A percentile compares a stretch with the other conserved stretches of the same genome.
Evolutionary conservation across 2,113 vertebrate species (phyloP).

Genomic region (Vidua macroura): DNA sequence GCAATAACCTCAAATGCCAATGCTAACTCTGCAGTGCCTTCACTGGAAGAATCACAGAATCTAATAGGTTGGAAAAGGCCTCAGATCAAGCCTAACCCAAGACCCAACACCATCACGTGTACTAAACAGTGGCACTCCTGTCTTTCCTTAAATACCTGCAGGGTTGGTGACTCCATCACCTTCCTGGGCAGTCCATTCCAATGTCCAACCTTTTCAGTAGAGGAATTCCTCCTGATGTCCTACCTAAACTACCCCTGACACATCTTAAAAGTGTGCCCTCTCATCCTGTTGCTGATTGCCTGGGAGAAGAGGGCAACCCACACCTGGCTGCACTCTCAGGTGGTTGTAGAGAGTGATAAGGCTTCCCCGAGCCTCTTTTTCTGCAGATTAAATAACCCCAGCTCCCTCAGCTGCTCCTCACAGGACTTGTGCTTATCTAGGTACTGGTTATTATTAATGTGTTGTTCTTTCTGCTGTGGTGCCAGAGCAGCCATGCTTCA

Average conservation of each 20-base stretch:
- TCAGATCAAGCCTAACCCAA: background rate
- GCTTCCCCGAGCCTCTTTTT: background rate
- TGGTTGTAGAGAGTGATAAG: too few relatives aligned
- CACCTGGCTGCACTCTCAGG: background rate
- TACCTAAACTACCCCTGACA: background rate
- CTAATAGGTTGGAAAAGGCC: background rate
- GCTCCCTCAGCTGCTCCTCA: background rate
- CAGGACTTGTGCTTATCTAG: too few relatives aligned
- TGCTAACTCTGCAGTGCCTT: background rate
- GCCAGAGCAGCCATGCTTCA: background rate
- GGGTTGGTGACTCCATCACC: too few relatives aligned
- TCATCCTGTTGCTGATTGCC: too few relatives aligned
- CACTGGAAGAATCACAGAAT: background rate
- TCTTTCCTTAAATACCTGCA: background rate
- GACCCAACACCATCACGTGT: background rate
- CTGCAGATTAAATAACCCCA: background rate
- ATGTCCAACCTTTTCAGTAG: background rate
- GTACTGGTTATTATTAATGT: background rate
- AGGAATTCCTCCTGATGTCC: background rate
- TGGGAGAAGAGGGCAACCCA: accelerated
- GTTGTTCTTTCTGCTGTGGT: background rate
- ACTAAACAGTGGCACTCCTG: background rate
- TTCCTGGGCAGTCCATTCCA: background rate
- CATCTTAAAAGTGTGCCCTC: background rate
- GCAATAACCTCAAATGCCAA: background rate